A percentile compares a stretch with the other conserved stretches of the same genome.
phyloP scores from a whole-genome alignment of 2,113 vertebrate species.

The Mus musculus region DNA sequence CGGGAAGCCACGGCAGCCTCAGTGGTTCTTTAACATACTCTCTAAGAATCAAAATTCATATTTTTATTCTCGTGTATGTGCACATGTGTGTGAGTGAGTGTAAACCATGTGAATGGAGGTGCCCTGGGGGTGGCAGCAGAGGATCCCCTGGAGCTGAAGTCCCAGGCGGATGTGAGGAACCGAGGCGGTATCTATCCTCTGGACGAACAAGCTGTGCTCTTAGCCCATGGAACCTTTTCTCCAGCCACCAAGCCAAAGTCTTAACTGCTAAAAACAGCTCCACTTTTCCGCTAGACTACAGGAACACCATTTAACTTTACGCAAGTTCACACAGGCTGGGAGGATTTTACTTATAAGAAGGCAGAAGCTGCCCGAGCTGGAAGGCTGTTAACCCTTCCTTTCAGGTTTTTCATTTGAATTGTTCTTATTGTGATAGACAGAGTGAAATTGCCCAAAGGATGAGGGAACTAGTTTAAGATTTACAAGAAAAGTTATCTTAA shows the following conservation, averaged over 20 bases:
- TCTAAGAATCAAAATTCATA: neutral
- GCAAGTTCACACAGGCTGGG: neutral
- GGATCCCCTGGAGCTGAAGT: neutral
- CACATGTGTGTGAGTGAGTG: neutral
- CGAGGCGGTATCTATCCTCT: neutral
- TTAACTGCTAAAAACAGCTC: neutral
- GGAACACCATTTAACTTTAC: neutral
- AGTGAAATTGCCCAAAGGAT: slow-evolving; percentile 57
- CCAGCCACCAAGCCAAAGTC: slow-evolving; percentile 4
- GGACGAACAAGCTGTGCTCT: neutral
- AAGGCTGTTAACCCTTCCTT: slow-evolving; percentile 27
- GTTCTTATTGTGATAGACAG: slow-evolving; percentile 44
- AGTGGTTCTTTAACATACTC: slow-evolving; percentile 39
- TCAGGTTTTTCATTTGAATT: slow-evolving; percentile 53
- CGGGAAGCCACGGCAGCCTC: slow-evolving; percentile 9
- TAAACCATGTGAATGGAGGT: neutral
- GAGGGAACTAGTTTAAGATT: slow-evolving; percentile 61
- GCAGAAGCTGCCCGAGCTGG: neutral
- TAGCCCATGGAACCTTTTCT: neutral
- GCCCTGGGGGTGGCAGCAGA: neutral
- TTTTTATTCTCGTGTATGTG: neutral
- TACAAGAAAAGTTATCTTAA: slow-evolving; percentile 63
- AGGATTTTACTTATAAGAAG: slow-evolving; percentile 10
- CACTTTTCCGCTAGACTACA: slow-evolving; percentile 19
- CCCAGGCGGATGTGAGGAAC: neutral